phyloP scores from a whole-genome alignment of 1,140 invertebrate genomes.

The Thereuonema tuberculata region DNA sequence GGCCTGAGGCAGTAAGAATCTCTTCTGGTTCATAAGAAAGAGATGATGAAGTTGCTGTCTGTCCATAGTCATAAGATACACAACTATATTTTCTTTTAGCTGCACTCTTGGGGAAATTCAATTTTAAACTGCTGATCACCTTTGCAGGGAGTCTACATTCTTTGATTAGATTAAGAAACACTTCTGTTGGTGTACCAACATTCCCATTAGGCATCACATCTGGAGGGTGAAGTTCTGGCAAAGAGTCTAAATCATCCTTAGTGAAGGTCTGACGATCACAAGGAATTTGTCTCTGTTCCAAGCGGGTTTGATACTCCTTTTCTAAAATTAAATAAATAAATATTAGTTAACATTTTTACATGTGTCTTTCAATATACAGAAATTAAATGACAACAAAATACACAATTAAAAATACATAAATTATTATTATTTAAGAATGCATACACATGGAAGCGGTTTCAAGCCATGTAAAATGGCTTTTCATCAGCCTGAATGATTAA shows the following conservation, averaged over 20 bases:
- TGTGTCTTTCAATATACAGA: too few species aligned
- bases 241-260: slow-evolving; percentile 25
- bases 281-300: slow-evolving; percentile 21
- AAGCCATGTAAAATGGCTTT: too few species aligned
- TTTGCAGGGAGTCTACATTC: slow-evolving; percentile 37
- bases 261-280: slow-evolving; percentile 25
- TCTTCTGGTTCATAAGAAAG: background rate
- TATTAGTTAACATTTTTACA: too few species aligned
- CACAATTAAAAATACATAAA: too few species aligned
- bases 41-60: background rate
- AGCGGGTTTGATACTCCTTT: slow-evolving; percentile 25
- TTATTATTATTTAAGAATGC: too few species aligned
- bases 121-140: slow-evolving; percentile 39
- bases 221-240: slow-evolving; percentile 37
- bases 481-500: too few species aligned
- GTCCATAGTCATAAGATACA: slow-evolving; percentile 38
- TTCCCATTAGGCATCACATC: slow-evolving; percentile 40
- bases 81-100: slow-evolving; percentile 34
- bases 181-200: slow-evolving; percentile 41
- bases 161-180: slow-evolving; percentile 38
- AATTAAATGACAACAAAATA: too few species aligned
- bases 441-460: too few species aligned
- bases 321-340: too few species aligned
- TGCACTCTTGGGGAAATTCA: slow-evolving; percentile 28
- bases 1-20: background rate